A percentile compares a stretch with the other conserved stretches of the same genome.
Conservation (phyloP, 2,888 invertebrate genomes). For the Camponotus fellah region DNA sequence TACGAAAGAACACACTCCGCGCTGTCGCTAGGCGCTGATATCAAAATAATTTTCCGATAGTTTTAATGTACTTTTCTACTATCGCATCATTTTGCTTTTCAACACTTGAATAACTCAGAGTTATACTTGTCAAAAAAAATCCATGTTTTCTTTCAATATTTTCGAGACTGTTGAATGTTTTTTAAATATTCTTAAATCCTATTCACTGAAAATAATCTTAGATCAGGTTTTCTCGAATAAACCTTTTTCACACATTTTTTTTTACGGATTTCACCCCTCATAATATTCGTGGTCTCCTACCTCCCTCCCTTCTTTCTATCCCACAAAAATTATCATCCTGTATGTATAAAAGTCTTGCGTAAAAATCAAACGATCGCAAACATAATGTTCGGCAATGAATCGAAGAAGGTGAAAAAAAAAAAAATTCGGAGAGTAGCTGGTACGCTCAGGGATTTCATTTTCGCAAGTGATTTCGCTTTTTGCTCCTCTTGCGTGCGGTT, state of each 20-base stretch:
- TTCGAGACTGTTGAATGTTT: background rate
- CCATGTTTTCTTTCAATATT: background rate
- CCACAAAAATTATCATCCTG: background rate
- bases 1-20: background rate
- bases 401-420: conserved; percentile 3
- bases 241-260: background rate
- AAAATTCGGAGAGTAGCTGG: conserved; percentile 15
- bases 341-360: background rate
- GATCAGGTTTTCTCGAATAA: background rate
- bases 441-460: conserved; percentile 30
- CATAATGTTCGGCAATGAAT: conserved; percentile 15
- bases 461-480: conserved; percentile 18
- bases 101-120: background rate
- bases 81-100: background rate
- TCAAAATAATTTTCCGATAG: background rate
- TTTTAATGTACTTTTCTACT: background rate
- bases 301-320: conserved; percentile 26
- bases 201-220: background rate
- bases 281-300: conserved; percentile 28
- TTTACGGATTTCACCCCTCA: background rate
- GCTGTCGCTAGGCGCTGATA: background rate
- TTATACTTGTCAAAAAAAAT: background rate
- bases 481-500: conserved; percentile 23
- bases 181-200: background rate
- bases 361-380: conserved; percentile 44